Evolutionary conservation across 1,140 invertebrate genomes (phyloP), one percentile per base, ranked within the genome.

Genomic region (Chionoecetes opilio): DNA sequence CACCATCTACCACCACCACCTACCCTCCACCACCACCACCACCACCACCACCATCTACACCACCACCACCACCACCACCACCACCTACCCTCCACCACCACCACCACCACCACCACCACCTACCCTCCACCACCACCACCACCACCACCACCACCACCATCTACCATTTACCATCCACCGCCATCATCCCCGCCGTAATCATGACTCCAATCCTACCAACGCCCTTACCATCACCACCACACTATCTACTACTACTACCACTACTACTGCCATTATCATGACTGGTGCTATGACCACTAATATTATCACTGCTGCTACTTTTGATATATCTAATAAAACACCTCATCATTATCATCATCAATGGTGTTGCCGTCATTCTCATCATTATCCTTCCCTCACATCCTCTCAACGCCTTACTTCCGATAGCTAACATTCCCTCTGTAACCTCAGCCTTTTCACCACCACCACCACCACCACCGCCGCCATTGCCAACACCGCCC

Each of bases 401-500:
- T n/a, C 63, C 63, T 75, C n/a, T 75, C 63, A 75, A 21, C n/a
- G 26, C n/a, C 63, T 75, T n/a, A 26, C 63, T 75, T 75, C 21
- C 21, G 63, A 75, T 75, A 75, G n/a, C 63, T 26, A 75, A 53
- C 46, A 53, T 53, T 53, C 46, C 46, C 46, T 53, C 21, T 26
- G 5, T n/a, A 21, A 75, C 63, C 63, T 75, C 63, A 75, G 21
- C 63, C n/a, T n/a, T 75, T 75, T 21, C 63, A 75, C 63, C 63
- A 75, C 63, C 63, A 75, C 63, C 63, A 75, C 63, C 63, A 75
- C 63, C 63, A 75, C n/a, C 63, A n/a, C 63, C 63, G 6, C 63
- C 21, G 63, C 63, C 11, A 75, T 75, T n/a, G 21, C 63, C 63
- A 75, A 75, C 63, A 75, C 63, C n/a, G 63, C 63, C 63, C 63